Evolutionary conservation across 92 coral and sea anemone species (phyloP), one percentile per base, ranked within the genome.

Genomic region (Metridium senile): DNA sequence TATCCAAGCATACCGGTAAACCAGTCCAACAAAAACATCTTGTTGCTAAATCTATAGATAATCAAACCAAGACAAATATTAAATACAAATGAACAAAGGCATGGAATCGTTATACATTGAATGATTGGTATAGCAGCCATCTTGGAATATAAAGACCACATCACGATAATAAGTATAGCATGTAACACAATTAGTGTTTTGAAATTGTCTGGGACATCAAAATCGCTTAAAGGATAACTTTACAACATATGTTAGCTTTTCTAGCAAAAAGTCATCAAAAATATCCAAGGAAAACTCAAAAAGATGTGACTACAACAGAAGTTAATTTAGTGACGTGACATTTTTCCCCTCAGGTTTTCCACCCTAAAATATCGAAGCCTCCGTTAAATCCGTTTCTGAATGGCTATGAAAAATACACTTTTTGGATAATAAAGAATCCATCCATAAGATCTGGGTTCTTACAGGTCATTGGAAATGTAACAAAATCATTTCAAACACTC

Each of bases 11-110:
- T 84, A 74, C 93, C 90, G 71, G 97, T 79, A 62, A 94, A 75
- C 90, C 93, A 94, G 78, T 92, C 97, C 94, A 93, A 94, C 74
- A 94, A 68, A 84, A 93, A 94, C 98, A 94, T 94, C 74, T 84
- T 93, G 78, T 76, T 76, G 51, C 74, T 53, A 80, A 86, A 85
- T 77, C 93, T 91, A 80, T 22, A 61, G 70, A 28, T 27, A 66
- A 32, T 29, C 58, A 72, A 32, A 57, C 39, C 46, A 81, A 59
- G 13, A 64, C 11, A 11, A 63, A 63, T 28, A 47, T 27, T 4
- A 29, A 63, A 45, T 46, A 62, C 59, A 62, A 6, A 27, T 34
- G 56, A 33, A 34, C 49, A 52, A 23, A 23, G 1, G 74, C n/a
- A 17, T 54, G 61, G 61, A 26, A 6, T 10, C 7, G 11, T 8